Base-by-base conservation (phyloP, 2,888 invertebrate species). In the Cheilosia soror region DNA sequence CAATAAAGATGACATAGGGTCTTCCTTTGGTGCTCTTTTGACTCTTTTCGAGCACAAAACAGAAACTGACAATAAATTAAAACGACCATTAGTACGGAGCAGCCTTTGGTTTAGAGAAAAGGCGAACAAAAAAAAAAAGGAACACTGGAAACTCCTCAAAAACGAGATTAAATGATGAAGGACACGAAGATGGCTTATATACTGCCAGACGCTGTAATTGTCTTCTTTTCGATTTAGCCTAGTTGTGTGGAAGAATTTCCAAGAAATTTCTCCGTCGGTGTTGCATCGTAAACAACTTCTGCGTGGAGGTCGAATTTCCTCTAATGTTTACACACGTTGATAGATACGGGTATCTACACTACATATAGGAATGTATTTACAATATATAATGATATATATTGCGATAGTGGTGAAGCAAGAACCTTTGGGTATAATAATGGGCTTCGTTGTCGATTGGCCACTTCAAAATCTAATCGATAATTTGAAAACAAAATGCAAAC, bases 361-460 rank as follows among this genome's bases (percentile, higher is more conserved):
- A 20, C 20, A 20, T 20, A 20, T 20, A 20, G 1, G 20, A 1
- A 20, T 20, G n/a, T 6, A 15, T 42, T 1, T 37, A n/a, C 20
- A 31, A 4, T 20, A 7, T 7, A n/a, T n/a, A 13, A 5, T 2
- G n/a, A 49, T 7, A 37, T 47, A 20, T 0, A 47, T 25, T n/a
- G 33, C 11, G 9, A 44, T 11, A 29, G n/a, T 31, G 29, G 51
- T 13, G n/a, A 20, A 15, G 37, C 5, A 31, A 55, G 40, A 40
- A 68, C 37, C 53, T 49, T 60, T 37, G 60, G 44, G 42, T 69
- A 11, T 37, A 84, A 84, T 84, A 62, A 84, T 76, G 71, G 79
- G 75, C 55, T 84, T 53, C 47, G 44, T 25, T 75, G 75, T 79
- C 79, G 69, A 84, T 75, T 84, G 79, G 84, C 84, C 65, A 75